These are phyloP conservation scores for Parnassius mnemosyne DNA, from an alignment of 2,888 invertebrate genomes.

Conservation along the genomic window DNA sequence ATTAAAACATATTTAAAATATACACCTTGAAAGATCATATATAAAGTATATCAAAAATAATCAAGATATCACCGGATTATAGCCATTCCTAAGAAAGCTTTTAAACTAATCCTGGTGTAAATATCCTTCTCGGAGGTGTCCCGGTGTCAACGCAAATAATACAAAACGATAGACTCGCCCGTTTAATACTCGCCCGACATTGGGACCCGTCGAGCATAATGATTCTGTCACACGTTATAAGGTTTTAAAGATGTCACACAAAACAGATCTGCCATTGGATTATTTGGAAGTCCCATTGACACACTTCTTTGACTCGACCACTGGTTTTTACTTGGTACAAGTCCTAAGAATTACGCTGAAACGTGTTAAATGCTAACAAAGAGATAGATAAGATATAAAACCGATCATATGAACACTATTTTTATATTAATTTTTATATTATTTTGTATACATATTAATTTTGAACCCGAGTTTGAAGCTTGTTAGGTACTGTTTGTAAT, in stretches of 20 bases:
- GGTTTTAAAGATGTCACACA: constrained; percentile 39
- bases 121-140: constrained; percentile 14
- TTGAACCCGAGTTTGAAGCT: no score
- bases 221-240: constrained; percentile 16
- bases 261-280: constrained; percentile 37
- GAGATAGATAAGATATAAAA: no score
- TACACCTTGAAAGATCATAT: background rate
- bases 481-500: no score
- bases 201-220: constrained; percentile 1
- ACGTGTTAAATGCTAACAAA: no score
- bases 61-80: constrained; percentile 16
- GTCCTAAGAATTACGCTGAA: background rate
- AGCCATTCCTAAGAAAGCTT: constrained; percentile 17
- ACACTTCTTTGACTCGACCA: constrained; percentile 12
- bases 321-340: constrained; percentile 13
- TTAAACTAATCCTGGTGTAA: constrained; percentile 26
- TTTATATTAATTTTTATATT: no score
- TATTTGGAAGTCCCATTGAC: constrained; percentile 24
- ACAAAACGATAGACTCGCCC: constrained; percentile 7
- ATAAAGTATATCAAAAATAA: background rate
- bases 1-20: background rate
- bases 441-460: no score
- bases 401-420: no score
- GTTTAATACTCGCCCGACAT: background rate
- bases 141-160: constrained; percentile 13